Conservation (phyloP, 2,888 invertebrate genomes). For the Choristoneura rosaceana region DNA sequence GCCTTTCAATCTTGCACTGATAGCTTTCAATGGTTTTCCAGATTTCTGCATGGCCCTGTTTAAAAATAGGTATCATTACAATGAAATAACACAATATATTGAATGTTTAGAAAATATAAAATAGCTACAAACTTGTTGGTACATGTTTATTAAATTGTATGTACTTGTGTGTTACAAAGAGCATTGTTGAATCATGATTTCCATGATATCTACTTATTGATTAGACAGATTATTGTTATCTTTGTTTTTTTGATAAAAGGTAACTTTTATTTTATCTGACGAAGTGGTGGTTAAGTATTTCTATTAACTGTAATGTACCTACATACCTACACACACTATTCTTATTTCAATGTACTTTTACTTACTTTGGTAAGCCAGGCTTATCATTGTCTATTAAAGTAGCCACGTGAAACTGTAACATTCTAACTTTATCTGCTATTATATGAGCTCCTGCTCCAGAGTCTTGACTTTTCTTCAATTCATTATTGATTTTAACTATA, state of each 20-base stretch:
- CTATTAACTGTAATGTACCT: background rate
- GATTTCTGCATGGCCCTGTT: conserved; percentile 98
- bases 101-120: too few relatives aligned
- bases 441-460: conserved; percentile 99
- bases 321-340: background rate
- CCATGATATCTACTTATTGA: too few relatives aligned
- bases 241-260: background rate
- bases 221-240: background rate
- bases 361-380: conserved; percentile 96
- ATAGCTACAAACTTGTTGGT: background rate
- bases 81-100: background rate
- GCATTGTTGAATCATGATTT: background rate
- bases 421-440: conserved; percentile 97
- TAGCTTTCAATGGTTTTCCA: conserved; percentile 98
- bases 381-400: conserved; percentile 99
- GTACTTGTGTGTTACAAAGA: background rate
- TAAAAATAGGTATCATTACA: conserved; percentile 43
- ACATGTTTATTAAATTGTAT: background rate
- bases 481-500: conserved; percentile 99
- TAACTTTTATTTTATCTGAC: too few relatives aligned
- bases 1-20: conserved; percentile 98
- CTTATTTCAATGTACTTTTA: conserved; percentile 39
- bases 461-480: conserved; percentile 96
- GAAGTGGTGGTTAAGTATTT: background rate
- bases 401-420: conserved; percentile 99